These are phyloP conservation scores for Crocidura indochinensis DNA, from an alignment of 2,797 vertebrate species.

Conservation along the genomic window DNA sequence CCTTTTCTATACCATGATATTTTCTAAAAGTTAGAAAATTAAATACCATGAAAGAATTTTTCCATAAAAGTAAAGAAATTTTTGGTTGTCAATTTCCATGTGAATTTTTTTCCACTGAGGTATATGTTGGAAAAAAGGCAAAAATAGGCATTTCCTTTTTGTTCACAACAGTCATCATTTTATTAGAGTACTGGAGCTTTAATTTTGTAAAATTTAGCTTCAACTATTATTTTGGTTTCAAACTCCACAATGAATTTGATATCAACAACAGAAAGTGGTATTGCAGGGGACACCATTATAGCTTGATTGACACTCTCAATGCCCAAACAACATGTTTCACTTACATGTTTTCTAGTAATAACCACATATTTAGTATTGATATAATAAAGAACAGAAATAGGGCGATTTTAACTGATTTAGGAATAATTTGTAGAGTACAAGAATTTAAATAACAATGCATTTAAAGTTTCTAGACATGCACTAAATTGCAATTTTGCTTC, in stretches of 20 bases:
- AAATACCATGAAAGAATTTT: too few relatives aligned
- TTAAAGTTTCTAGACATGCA: constrained; percentile 44
- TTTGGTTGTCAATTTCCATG: too few relatives aligned
- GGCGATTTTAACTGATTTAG: constrained; percentile 11
- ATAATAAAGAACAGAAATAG: not conserved
- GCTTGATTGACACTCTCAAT: not conserved
- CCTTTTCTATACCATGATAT: too few relatives aligned
- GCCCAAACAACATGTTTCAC: not conserved
- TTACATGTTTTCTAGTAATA: not conserved
- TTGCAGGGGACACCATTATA: not conserved
- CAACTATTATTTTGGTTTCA: constrained; percentile 39
- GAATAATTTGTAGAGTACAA: constrained; percentile 2
- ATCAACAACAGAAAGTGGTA: not conserved
- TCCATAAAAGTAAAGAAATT: too few relatives aligned
- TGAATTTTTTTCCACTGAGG: not conserved
- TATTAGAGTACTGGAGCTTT: constrained; percentile 15
- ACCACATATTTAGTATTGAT: not conserved
- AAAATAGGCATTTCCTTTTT: not conserved
- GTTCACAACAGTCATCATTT: constrained; percentile 22
- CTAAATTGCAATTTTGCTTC: constrained; percentile 35
- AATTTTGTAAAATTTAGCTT: constrained; percentile 29
- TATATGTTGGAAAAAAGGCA: not conserved
- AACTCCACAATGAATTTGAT: constrained; percentile 10
- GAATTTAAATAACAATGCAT: constrained; percentile 38
- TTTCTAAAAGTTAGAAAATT: too few relatives aligned